A percentile compares a stretch with the other conserved stretches of the same genome.
These are phyloP conservation scores for Nicator chloris DNA, from an alignment of 2,113 vertebrate genomes.

Conservation along the genomic window DNA sequence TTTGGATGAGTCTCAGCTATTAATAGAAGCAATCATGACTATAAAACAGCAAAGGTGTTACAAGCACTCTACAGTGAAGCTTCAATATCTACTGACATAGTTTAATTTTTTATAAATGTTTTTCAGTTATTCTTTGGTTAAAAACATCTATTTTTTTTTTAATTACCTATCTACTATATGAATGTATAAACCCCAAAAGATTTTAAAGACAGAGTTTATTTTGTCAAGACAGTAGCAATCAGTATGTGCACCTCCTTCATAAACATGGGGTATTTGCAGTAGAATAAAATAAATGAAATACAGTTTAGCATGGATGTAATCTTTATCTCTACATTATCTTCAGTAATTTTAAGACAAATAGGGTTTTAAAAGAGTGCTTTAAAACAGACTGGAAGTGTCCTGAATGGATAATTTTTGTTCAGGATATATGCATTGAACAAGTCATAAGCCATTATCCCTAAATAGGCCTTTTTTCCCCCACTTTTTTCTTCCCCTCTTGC, in stretches of 20 bases:
- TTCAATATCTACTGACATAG: background rate
- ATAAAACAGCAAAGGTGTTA: background rate
- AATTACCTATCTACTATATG: background rate
- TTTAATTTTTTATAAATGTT: background rate
- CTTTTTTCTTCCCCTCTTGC: background rate
- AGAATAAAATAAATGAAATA: background rate
- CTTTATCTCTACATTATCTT: background rate
- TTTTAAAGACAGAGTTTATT: background rate
- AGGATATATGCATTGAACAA: background rate
- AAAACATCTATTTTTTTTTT: background rate
- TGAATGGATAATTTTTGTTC: background rate
- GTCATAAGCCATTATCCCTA: background rate
- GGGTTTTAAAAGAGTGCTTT: background rate
- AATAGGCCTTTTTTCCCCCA: background rate
- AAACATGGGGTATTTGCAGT: background rate
- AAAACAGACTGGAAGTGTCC: background rate
- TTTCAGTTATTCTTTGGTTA: background rate
- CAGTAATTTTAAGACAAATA: background rate
- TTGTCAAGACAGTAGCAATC: background rate
- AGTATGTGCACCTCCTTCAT: background rate
- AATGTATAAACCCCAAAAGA: background rate
- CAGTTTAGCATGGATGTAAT: background rate
- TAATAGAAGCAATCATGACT: background rate
- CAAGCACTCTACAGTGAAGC: background rate
- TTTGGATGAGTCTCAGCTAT: background rate